Evolutionary conservation across 2,888 invertebrate species (phyloP), one percentile per base, ranked within the genome.

Genomic region (Trilocha varians): DNA sequence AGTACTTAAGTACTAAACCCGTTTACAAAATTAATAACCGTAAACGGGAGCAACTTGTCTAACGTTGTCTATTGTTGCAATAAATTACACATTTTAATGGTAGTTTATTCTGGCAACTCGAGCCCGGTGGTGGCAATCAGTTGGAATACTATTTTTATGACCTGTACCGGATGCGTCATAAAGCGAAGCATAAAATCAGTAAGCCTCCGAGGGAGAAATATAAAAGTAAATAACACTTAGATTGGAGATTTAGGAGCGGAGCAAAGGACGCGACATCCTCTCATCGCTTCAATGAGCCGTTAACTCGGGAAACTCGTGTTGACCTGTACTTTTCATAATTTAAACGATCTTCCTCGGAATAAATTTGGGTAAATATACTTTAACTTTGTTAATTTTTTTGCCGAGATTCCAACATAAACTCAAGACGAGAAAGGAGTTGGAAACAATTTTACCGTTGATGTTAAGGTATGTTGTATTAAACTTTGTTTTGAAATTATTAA

Each of bases 211-310:
- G 68, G 66, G 66, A 66, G 68, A 75, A 76, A 76, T 77, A 79
- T 77, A 75, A 78, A 78, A 79, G 74, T 74, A 79, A 80, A 80
- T 78, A 78, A 77, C 72, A 77, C 76, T 77, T 76, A 72, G 67
- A 76, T 74, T 68, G 70, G 69, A 72, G 70, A 73, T 73, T 78
- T 70, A 70, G 69, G 65, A 61, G 59, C 53, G 58, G 59, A 56
- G 53, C 57, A 53, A 56, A 55, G 61, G 59, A 51, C 53, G 59
- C 52, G 58, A 56, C 61, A 53, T 59, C 55, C 50, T 51, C 54
- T 53, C 57, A 43, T 47, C 64, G 65, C 62, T 62, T 56, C 66
- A 63, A 66, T 67, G 63, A 67, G 55, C 59, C 60, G 60, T 55
- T 59, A 56, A 62, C 62, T 58, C 55, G 52, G 54, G 50, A 55